Evolutionary conservation across 1,140 invertebrate species (phyloP), one percentile per base, ranked within the genome.

Genomic region (Tetramorium parvispinum): DNA sequence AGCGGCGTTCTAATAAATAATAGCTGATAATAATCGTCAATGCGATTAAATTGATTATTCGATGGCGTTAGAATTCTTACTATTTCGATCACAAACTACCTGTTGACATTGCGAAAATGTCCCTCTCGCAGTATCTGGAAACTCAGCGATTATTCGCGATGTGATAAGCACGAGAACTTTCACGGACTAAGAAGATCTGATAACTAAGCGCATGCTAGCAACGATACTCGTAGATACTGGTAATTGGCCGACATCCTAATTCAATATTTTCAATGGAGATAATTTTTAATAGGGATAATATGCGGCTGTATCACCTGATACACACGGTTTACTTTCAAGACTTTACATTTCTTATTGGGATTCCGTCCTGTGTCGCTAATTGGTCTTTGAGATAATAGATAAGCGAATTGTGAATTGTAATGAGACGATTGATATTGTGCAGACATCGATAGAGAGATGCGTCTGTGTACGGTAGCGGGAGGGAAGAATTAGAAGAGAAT

Each of bases 61-160:
- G 3, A 51, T 1, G n/a, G 16, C 3, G 37, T 55, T 55, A 27
- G 4, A 73, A 82, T 73, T 71, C 59, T 59, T 73, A 43, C 0
- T 40, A 82, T 32, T 71, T 57, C 11, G 18, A 37, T 40, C 11
- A 40, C 32, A 24, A 53, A 32, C 37, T 82, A 83, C 79, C 79
- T 83, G 79, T 75, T 32, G 79, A 73, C 79, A 83, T 83, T n/a
- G 24, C 6, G 21, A 68, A 53, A 73, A n/a, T 57, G 16, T 73
- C 40, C 24, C 24, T 59, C 13, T 13, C 63, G 21, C 53, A 7
- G 79, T 51, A 21, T 71, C 18, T 49, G 8, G 53, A 0, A 61
- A 75, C 13, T 49, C 11, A 18, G 7, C 7, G 37, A 59, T 73
- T 73, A 49, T 59, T 73, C 27, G 18, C 40, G 40, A 3, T 32